Base-by-base conservation (phyloP, 2,888 invertebrate genomes). In the Parnassius smintheus region DNA sequence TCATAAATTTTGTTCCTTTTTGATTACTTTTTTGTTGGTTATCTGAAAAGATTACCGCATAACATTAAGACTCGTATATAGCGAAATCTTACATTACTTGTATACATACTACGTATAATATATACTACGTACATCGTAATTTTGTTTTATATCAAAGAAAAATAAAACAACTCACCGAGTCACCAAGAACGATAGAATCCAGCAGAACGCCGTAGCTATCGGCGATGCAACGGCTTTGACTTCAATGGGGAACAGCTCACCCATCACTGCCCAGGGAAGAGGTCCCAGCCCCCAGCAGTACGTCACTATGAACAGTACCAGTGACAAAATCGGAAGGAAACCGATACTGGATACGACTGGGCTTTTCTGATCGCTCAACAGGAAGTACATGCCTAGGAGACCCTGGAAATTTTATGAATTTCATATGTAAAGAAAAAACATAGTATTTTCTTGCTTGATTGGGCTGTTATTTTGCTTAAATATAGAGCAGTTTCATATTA, bases 211-310 rank as follows among this genome's bases (percentile, higher is more conserved):
- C 0, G 97, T 95, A 0, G 96, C 95, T 1, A 96, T 91, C 0
- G 96, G 94, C 0, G 96, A 94, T 0, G 96, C 96, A n/a, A 93
- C 88, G 0, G 95, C 94, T 82, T 96, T 96, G 1, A 96, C 95
- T 70, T 96, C 95, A 0, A 95, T 88, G 35, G 97, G 95, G 81
- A 98, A 95, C 82, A 97, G 93, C 81, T 97, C 97, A 0, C 95
- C 95, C 92, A 96, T 94, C 42, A 97, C 94, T 0, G 96, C 95
- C 97, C 97, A 97, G 0, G 96, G 96, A 42, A 97, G 80, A 0
- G 96, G 95, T 1, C 98, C 96, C 65, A 95, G 94, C 0, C 94
- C 96, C 74, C 94, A 89, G 82, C 96, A 95, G 86, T 96, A 97
- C 0, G 95, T 93, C 56, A 94, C 86, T 63, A 96, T 96, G 86